Evolutionary conservation across 2,888 invertebrate genomes (phyloP), one percentile per base, ranked within the genome.

Genomic region (Muschampia plurimacula): DNA sequence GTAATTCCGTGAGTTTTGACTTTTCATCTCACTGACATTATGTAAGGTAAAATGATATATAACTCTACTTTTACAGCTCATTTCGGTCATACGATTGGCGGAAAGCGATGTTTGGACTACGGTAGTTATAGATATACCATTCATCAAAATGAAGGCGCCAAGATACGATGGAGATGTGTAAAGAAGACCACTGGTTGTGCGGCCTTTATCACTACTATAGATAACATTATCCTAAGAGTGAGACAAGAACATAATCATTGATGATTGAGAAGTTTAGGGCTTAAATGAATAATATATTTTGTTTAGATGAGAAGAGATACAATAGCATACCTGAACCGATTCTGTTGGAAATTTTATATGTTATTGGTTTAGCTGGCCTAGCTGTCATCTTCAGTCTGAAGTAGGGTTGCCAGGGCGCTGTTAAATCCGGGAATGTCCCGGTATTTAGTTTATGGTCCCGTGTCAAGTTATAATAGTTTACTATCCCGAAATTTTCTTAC

Each of bases 91-190:
- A 89, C 91, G 0, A 46, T 64, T 0, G 76, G 81, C n/a, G 92
- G 92, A 1, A 90, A 91, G 69, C 85, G 87, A 22, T 92, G 90
- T 57, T 78, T 92, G 39, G 82, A 89, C 60, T 83, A 92, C 12
- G 88, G 86, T 0, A 15, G 63, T 0, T 78, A 87, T 15, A 84
- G 86, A 67, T 92, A 84, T 75, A 91, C 88, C 0, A 78, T 92
- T 2, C 92, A 92, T 72, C 92, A 92, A 76, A 84, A 90, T 67
- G 92, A 93, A 76, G 91, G 92, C 2, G 60, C 79, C 0, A 89
- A 86, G 77, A 84, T 86, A 0, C 78, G 89, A 15, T 90, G 90
- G 90, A 78, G 89, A 49, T 90, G 90, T 65, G 80, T 84, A 1
- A 87, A 80, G 80, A 89, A 87, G 74, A 83, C 77, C 2, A 76